Conservation (phyloP, 2,797 vertebrate genomes). For the Trichosurus vulpecula region DNA sequence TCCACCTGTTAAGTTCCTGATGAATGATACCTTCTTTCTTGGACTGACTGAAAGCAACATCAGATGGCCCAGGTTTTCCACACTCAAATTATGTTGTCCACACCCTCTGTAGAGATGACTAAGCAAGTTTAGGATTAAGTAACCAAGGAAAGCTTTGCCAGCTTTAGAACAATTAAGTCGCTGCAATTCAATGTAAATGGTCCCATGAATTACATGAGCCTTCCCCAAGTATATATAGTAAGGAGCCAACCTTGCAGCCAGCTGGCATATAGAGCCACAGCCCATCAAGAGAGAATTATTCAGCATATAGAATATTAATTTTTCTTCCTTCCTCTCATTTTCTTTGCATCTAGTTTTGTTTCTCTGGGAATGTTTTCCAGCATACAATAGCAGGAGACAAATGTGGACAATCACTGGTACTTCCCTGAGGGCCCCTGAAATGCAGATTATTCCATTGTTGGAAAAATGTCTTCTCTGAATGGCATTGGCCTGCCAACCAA, state of each 20-base stretch:
- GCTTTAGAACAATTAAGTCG: conserved; percentile 84
- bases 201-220: conserved; percentile 84
- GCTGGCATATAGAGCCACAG: conserved; percentile 82
- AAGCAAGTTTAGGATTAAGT: conserved; percentile 82
- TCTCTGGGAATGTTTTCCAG: conserved; percentile 84
- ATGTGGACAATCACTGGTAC: conserved; percentile 55
- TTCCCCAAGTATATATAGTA: conserved; percentile 82
- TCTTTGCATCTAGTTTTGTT: conserved; percentile 81
- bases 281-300: conserved; percentile 82
- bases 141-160: conserved; percentile 77
- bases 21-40: conserved; percentile 54
- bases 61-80: conserved; percentile 60
- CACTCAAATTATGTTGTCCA: conserved; percentile 69
- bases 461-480: background rate
- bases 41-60: conserved; percentile 58
- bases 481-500: conserved; percentile 22
- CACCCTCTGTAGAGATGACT: conserved; percentile 80
- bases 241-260: conserved; percentile 81
- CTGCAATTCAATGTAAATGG: conserved; percentile 80
- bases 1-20: conserved; percentile 60
- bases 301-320: conserved; percentile 84
- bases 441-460: conserved; percentile 35
- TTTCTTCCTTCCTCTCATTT: conserved; percentile 80
- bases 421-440: conserved; percentile 57
- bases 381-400: conserved; percentile 72